Evolutionary conservation across 2,888 invertebrate species (phyloP), one percentile per base, ranked within the genome.

Genomic region (Heliothis peltigera): DNA sequence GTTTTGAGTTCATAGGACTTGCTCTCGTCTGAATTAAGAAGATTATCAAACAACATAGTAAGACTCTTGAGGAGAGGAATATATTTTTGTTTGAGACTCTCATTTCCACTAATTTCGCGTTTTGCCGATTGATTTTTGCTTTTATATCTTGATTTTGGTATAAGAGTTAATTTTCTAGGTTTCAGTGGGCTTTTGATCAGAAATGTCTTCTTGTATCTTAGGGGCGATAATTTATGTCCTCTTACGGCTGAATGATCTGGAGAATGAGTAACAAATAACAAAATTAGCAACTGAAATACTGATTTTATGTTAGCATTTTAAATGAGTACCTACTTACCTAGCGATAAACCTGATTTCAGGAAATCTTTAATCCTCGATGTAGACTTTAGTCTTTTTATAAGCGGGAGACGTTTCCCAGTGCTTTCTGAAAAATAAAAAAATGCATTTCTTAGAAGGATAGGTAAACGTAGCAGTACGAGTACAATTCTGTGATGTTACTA

Each of bases 11-110:
- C 86, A 64, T 72, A 57, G 70, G 88, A 84, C 57, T 91, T 89
- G 85, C 88, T 77, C 54, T 87, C 83, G 75, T 88, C 87, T 77
- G 88, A 58, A 70, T 80, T 72, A 77, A 95, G 87, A 80, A 95
- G 84, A 89, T 92, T 89, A 86, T 93, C 91, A 86, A 95, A 89
- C 81, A 95, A 79, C 84, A 93, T 75, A 79, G 89, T 87, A 86
- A 95, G 85, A 84, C 88, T 92, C 70, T 87, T 92, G 85, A 94
- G 91, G 56, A 95, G 82, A 48, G 94, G 93, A 54, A 92, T 87
- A 76, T 93, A 90, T 81, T 92, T 91, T 43, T 85, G 83, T 74
- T 87, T 87, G 77, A 89, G 83, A 62, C 84, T 80, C 56, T 85
- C 91, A 90, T 92, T 82, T 74, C 86, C 84, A 67, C 79, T 70